phyloP scores from a whole-genome alignment of 1,140 invertebrate species.

The Micrasema minimum region DNA sequence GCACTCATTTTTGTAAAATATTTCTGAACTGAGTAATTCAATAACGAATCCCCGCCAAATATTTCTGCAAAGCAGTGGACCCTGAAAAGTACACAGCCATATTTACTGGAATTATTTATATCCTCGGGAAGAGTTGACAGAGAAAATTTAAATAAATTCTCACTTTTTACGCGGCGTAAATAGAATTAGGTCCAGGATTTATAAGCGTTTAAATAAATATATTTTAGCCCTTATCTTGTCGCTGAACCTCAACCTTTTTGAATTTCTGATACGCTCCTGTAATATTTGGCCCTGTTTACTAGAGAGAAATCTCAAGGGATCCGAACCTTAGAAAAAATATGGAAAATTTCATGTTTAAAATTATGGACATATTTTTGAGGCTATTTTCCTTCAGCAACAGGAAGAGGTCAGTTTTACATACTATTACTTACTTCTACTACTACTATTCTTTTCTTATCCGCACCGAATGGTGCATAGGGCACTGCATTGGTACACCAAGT shows the following conservation, averaged over 20 bases:
- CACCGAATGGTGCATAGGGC: too few relatives aligned
- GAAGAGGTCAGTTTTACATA: too few relatives aligned
- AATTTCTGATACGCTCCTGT: constrained; percentile 8
- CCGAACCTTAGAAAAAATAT: constrained; percentile 9
- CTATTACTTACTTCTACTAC: too few relatives aligned
- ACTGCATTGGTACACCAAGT: too few relatives aligned
- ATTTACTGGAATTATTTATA: constrained; percentile 24
- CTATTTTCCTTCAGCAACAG: too few relatives aligned
- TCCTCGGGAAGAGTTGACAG: constrained; percentile 17
- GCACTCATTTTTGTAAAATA: too few relatives aligned
- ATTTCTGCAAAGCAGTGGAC: background rate
- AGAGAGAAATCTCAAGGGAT: background rate
- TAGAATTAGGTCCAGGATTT: constrained; percentile 30
- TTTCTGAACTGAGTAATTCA: background rate
- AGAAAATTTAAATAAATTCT: constrained; percentile 36
- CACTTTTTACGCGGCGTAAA: constrained; percentile 22
- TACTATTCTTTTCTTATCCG: too few relatives aligned
- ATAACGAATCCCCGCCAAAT: background rate
- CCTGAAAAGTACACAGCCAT: constrained; percentile 13
- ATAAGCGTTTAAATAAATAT: constrained; percentile 36
- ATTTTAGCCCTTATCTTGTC: constrained; percentile 18
- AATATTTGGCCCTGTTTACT: constrained; percentile 23
- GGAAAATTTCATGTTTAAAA: constrained; percentile 9
- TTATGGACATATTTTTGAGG: constrained; percentile 9
- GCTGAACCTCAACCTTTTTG: background rate